A percentile compares a stretch with the other conserved stretches of the same genome.
Conservation (phyloP, 2,113 vertebrate genomes). For the Mionectes macconnelli region DNA sequence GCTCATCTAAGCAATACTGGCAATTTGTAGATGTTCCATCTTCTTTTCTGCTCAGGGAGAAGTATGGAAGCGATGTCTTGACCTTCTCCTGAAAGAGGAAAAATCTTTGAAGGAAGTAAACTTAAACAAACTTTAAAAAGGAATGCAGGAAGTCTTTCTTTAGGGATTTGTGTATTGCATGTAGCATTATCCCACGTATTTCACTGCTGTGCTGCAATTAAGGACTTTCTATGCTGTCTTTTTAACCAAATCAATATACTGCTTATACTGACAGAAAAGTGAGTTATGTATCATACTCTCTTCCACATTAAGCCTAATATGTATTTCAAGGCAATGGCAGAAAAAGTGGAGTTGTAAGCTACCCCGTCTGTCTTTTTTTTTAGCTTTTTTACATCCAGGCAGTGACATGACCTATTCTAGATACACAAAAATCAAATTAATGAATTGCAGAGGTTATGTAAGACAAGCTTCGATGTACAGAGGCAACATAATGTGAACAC, state of each 20-base stretch:
- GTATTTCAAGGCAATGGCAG: background rate
- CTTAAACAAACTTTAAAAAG: conserved; percentile 22
- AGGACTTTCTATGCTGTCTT: background rate
- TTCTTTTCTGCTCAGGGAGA: background rate
- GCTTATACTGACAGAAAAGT: background rate
- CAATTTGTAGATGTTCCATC: background rate
- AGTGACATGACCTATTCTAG: background rate
- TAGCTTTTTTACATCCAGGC: background rate
- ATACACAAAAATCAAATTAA: background rate
- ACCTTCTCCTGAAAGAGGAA: background rate
- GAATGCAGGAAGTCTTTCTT: conserved; percentile 18
- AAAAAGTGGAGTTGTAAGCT: background rate
- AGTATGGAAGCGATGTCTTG: background rate
- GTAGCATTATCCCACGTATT: background rate
- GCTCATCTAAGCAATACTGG: background rate
- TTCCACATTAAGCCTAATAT: background rate
- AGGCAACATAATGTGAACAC: background rate
- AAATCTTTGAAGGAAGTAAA: conserved; percentile 19
- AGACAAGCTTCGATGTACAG: background rate
- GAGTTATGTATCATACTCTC: background rate
- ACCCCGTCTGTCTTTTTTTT: background rate
- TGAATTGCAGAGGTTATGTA: background rate
- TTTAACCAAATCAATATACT: background rate
- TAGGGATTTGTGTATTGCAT: background rate
- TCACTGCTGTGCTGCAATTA: background rate